Base-by-base conservation (phyloP, 1,140 invertebrate species). In the Asbolus verrucosus region DNA sequence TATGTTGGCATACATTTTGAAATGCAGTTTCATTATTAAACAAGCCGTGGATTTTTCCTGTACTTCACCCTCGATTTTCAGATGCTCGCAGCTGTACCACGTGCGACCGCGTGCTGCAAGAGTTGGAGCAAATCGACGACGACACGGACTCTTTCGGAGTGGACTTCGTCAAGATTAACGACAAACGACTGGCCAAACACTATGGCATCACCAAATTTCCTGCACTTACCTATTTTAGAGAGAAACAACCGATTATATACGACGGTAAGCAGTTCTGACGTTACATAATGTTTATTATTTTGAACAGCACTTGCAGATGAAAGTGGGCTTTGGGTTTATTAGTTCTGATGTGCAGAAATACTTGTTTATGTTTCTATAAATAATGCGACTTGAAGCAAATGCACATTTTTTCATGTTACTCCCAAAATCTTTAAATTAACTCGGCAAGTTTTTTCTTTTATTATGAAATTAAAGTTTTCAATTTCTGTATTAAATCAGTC, bases 161-260 rank as follows among this genome's bases (percentile, higher is more conserved):
- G 72, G 92, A 95, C 82, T 95, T 97, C 84, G 94, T 96, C 68
- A 97, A 97, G 85, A 95, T 96, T 81, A 95, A 95, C 86, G 95
- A 97, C 84, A 96, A 96, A 87, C 88, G 94, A 84, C 86, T 95
- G 76, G 95, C 95, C 59, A 97, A 97, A 81, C 93, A 95, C 77
- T 95, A 96, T 89, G 94, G 94, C 76, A 94, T 97, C 82, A 94
- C 91, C 82, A 94, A 88, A 82, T 97, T 97, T 81, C 95, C 95
- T 68, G 92, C 94, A 65, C 92, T 97, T 82, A 95, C 94, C 73
- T 97, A 96, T 81, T 97, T 97, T 85, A 90, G 92, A 73, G 94
- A 96, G 81, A 95, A 92, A 82, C 92, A 95, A 87, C 94, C 94
- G 76, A 94, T 95, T 80, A 93, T 95, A 78, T 96, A 94, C 83